Conservation (phyloP, 1,140 invertebrate genomes). For the Melanaphis sacchari region DNA sequence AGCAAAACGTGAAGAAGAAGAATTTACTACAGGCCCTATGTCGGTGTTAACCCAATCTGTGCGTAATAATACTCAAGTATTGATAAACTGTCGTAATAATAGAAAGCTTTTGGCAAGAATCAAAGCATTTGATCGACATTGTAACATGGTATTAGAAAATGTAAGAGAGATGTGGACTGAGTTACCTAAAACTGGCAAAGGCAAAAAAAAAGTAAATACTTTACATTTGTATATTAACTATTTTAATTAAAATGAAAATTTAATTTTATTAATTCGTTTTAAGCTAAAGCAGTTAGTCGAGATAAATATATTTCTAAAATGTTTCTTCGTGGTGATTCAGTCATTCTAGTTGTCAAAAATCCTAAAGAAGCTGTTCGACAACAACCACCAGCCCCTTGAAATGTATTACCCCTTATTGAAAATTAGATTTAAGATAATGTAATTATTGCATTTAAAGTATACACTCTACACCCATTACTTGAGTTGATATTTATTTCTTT, state of each 20-base stretch:
- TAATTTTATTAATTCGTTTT: slow-evolving; percentile 62
- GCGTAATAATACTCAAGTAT: slow-evolving; percentile 93
- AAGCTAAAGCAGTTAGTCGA: slow-evolving; percentile 98
- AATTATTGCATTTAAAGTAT: neutral
- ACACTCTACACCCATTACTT: neutral
- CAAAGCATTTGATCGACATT: slow-evolving; percentile 99
- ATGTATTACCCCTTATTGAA: neutral
- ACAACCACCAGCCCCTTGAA: slow-evolving; percentile 32
- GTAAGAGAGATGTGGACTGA: slow-evolving; percentile 99
- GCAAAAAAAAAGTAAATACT: slow-evolving; percentile 83
- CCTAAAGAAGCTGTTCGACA: slow-evolving; percentile 66
- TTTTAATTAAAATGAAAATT: neutral
- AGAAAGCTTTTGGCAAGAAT: slow-evolving; percentile 97
- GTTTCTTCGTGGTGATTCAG: slow-evolving; percentile 98
- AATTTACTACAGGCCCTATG: slow-evolving; percentile 98
- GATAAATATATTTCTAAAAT: slow-evolving; percentile 99
- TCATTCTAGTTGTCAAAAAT: slow-evolving; percentile 96
- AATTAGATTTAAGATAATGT: slow-evolving; percentile 14
- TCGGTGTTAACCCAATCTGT: slow-evolving; percentile 98
- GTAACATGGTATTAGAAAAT: slow-evolving; percentile 99
- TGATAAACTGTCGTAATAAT: slow-evolving; percentile 77
- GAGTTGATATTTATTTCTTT: neutral
- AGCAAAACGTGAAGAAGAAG: slow-evolving; percentile 95
- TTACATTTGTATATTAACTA: neutral
- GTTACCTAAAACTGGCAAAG: slow-evolving; percentile 94